Base-by-base conservation (phyloP, 2,888 invertebrate species). In the Teleogryllus oceanicus region DNA sequence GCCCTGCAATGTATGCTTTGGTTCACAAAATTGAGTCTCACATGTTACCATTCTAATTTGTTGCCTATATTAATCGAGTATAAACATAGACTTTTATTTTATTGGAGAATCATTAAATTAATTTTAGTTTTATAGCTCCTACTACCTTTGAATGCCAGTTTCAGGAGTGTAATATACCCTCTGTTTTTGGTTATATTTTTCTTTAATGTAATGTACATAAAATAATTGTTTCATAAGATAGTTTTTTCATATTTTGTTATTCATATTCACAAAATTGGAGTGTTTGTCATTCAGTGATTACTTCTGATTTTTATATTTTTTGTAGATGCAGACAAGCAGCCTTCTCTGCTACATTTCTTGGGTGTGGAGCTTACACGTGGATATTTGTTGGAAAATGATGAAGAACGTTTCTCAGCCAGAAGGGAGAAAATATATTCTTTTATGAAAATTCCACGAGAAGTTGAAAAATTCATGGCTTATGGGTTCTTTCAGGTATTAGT, bases 381-480 rank as follows among this genome's bases (percentile, higher is more conserved):
- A 20, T 99, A 99, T 88, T 91, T 95, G 83, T 88, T 98, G 80
- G 97, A 99, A 88, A 94, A 98, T 86, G 98, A 99, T 85, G 97
- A 98, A 86, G 96, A 96, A 85, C 92, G 97, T 78, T 99, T 96
- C 88, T 94, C 96, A 49, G 97, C 97, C 3, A 92, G 98, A 83
- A 90, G 99, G 81, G 96, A 98, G 86, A 96, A 97, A 88, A 96
- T 99, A 77, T 99, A 99, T 87, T 96, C 97, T 0, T 99, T 99
- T 86, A 94, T 99, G 89, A 94, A 94, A 89, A 96, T 99, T 86
- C 97, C 99, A 2, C 90, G 93, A 84, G 96, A 98, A 88, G 90
- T 96, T 74, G 96, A 96, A 85, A 94, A 95, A 85, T 97, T 97
- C 85, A 95, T 98, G 93, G 91, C 91, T 1, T 98, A 96, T 88